Conservation (phyloP, 2,797 vertebrate genomes). For the Uromys caudimaculatus region DNA sequence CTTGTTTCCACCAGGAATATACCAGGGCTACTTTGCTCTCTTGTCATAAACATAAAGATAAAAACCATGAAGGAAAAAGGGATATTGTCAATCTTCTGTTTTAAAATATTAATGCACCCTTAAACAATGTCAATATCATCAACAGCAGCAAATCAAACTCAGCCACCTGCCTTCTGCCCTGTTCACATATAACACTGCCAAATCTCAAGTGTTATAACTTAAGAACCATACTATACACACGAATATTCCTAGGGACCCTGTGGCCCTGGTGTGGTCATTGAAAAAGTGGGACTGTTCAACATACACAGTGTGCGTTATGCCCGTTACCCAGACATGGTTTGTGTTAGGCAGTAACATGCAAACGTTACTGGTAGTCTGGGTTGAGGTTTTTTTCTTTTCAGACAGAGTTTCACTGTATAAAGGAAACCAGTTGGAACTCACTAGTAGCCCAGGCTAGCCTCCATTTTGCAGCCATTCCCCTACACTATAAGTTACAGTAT, state of each 20-base stretch:
- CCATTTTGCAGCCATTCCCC: background rate
- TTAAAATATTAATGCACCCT: constrained; percentile 47
- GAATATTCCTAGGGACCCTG: background rate
- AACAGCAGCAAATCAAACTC: constrained; percentile 50
- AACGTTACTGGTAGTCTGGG: background rate
- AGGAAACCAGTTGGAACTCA: background rate
- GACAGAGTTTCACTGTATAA: background rate
- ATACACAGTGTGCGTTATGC: fast-evolving
- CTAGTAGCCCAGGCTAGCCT: background rate
- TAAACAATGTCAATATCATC: constrained; percentile 27
- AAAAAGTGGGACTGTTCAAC: background rate
- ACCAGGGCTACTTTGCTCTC: background rate
- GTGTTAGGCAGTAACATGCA: too few species aligned
- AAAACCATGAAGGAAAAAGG: constrained; percentile 23
- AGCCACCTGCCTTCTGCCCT: background rate
- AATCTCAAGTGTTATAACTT: constrained; percentile 55
- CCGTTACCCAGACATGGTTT: background rate
- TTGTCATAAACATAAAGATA: constrained; percentile 43
- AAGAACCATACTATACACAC: constrained; percentile 31
- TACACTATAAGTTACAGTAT: background rate
- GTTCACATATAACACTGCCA: constrained; percentile 18
- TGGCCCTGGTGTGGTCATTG: background rate
- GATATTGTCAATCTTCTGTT: background rate
- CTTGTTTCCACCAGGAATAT: background rate
- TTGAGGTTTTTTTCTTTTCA: background rate